Base-by-base conservation (phyloP, 2,888 invertebrate genomes). In the Empis livida region DNA sequence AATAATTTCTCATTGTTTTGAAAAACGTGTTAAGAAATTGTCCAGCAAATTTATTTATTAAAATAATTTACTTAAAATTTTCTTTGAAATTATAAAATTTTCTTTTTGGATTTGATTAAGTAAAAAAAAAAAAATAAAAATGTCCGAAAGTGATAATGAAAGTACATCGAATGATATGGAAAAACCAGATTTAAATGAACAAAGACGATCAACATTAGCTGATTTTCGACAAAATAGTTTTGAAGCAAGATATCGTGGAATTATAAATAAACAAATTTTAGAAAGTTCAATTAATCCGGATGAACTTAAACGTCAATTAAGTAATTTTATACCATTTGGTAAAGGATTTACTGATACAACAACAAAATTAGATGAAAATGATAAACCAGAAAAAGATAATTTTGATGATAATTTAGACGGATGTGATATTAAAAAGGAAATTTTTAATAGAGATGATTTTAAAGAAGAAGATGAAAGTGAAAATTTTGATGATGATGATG, bases 241-340 rank as follows among this genome's bases (percentile, higher is more conserved):
- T 45, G 70, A 70, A 52, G 60, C 62, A 5, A 62, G 68, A 44
- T 71, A 70, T 48, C 63, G 64, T 42, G 58, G 56, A 45, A 62
- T 70, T 13, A 70, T 70, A 31, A 60, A 65, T 51, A 62, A 62
- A 45, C 64, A 68, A 52, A 68, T 70, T 51, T 58, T 68, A 57
- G 66, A 69, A 53, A 67, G 59, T 5, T 63, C 60, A 50, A 64
- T 67, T 37, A 71, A 70, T 50, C 61, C 62, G 49, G 70, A 68
- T 45, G 62, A 62, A 52, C 59, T 73, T 35, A 78, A 79, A 58
- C 72, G 79, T 44, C 84, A 87, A 60, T 72, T 84, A 11, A 82
- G 84, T 59, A 82, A 82, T 47, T 84, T 83, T 59, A 78, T 84
- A 70, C 82, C 83, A 1, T 60, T 61, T 46, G 56, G 60, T n/a